phyloP scores from a whole-genome alignment of 2,797 vertebrate species.

The Todus mexicanus region DNA sequence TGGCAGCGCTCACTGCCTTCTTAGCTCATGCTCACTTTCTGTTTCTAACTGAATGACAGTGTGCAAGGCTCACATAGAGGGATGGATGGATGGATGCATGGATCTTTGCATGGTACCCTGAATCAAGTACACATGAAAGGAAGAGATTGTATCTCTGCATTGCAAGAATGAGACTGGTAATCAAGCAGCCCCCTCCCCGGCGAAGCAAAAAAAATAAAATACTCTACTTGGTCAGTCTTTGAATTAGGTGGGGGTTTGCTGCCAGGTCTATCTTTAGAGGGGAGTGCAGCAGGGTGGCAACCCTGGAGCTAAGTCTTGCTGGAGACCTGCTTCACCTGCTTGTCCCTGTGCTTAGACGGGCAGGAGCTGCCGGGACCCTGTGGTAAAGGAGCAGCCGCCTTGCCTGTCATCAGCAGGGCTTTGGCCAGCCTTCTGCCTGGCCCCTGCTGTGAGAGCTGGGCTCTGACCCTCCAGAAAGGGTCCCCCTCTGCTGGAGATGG shows the following conservation, averaged over 20 bases:
- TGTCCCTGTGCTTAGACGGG: background rate
- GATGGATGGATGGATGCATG: accelerated
- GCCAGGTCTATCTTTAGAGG: accelerated
- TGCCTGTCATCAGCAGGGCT: background rate
- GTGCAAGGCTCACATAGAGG: accelerated
- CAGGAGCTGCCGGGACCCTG: accelerated
- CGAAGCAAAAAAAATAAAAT: background rate
- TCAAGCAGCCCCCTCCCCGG: background rate
- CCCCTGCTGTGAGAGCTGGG: background rate
- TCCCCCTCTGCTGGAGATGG: accelerated
- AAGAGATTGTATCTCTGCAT: background rate
- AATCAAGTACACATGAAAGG: background rate
- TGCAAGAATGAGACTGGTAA: background rate
- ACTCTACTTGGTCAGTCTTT: background rate
- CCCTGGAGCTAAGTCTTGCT: background rate
- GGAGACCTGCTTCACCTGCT: accelerated
- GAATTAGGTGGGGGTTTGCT: background rate
- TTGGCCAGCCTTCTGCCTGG: background rate
- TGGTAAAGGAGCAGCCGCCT: background rate
- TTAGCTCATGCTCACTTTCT: background rate
- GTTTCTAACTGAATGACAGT: background rate
- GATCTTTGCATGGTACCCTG: background rate
- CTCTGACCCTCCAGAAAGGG: background rate
- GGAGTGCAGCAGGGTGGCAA: background rate
- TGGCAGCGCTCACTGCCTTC: background rate